A percentile compares a stretch with the other conserved stretches of the same genome.
Evolutionary conservation across 2,797 vertebrate genomes (phyloP).

Genomic region (Tarsius wallacei): DNA sequence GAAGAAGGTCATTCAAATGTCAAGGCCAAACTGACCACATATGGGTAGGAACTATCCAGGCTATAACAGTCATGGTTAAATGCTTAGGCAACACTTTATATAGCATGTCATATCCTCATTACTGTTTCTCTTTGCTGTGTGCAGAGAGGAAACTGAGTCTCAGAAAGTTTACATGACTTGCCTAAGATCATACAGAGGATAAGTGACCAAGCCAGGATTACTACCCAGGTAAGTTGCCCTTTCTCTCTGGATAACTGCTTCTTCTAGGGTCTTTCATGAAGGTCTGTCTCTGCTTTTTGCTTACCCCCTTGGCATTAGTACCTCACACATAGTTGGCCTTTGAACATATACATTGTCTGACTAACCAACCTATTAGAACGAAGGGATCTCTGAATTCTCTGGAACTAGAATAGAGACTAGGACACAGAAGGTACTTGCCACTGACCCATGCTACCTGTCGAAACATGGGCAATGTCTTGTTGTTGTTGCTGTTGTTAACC

Average conservation of each 20-base stretch:
- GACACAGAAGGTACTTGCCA: background rate
- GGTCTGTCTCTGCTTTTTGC: background rate
- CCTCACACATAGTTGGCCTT: background rate
- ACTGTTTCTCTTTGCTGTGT: background rate
- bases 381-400: background rate
- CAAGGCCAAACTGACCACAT: constrained; percentile 10
- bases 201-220: background rate
- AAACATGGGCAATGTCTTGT: background rate
- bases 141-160: background rate
- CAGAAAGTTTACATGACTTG: background rate
- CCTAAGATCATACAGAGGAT: background rate
- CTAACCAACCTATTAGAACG: background rate
- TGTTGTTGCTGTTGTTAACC: background rate
- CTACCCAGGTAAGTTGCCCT: background rate
- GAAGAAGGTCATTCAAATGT: constrained; percentile 38
- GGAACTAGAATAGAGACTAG: background rate
- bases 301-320: background rate
- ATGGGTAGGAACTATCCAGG: background rate
- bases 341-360: background rate
- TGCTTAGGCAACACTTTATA: background rate
- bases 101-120: background rate
- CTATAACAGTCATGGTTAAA: background rate
- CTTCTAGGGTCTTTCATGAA: background rate
- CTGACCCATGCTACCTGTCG: background rate
- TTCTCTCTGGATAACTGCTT: too few relatives aligned